These are phyloP conservation scores for Donacobius atricapilla DNA, from an alignment of 2,113 vertebrate genomes.

Conservation along the genomic window DNA sequence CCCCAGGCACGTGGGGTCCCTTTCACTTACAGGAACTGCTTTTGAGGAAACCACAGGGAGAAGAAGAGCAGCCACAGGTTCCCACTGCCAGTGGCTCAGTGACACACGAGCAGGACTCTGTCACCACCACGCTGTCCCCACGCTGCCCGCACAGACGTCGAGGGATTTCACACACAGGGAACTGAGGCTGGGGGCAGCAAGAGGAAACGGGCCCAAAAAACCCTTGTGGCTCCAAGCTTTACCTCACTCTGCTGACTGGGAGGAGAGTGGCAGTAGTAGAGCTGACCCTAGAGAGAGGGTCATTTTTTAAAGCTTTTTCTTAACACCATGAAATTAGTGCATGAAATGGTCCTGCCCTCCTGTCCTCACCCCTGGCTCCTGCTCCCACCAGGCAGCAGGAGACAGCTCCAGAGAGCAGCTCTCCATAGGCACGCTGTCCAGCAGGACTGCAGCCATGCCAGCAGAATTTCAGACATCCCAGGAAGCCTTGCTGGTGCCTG, in stretches of 20 bases:
- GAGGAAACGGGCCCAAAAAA: neutral
- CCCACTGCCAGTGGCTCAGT: neutral
- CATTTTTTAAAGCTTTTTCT: neutral
- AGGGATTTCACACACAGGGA: neutral
- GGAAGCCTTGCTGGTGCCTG: fast-evolving
- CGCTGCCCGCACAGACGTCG: fast-evolving
- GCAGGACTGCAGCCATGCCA: neutral
- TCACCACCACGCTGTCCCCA: fast-evolving
- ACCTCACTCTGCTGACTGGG: fast-evolving
- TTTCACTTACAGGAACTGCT: neutral
- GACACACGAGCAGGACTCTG: neutral
- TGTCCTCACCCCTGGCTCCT: too few relatives aligned
- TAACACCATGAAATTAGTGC: neutral
- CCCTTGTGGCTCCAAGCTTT: fast-evolving
- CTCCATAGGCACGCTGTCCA: neutral
- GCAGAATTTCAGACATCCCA: neutral
- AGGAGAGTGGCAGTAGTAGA: neutral
- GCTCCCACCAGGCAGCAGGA: neutral
- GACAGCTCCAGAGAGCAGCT: neutral
- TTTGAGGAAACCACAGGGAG: constrained; percentile 2
- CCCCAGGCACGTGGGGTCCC: neutral
- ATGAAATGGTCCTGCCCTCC: neutral
- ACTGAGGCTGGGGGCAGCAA: neutral
- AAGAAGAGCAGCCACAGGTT: neutral
- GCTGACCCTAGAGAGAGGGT: neutral